Evolutionary conservation across 2,797 vertebrate genomes (phyloP).

Genomic region (Spinus olivaceus): DNA sequence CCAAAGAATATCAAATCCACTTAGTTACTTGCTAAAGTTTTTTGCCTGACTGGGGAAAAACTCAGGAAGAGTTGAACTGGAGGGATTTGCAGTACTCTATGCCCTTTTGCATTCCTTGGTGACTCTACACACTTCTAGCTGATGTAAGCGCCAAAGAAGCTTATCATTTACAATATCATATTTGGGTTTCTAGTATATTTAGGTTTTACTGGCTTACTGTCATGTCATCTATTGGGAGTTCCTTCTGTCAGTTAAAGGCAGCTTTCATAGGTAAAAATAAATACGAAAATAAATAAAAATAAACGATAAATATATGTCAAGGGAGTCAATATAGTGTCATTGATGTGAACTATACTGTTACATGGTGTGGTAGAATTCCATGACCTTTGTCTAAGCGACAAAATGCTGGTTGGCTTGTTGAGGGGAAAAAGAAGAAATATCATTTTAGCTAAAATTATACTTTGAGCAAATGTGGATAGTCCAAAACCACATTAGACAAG

Average conservation of each 20-base stretch:
- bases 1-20: neutral
- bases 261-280: neutral
- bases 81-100: neutral
- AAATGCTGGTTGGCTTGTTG: neutral
- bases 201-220: neutral
- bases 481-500: neutral
- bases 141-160: neutral
- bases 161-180: neutral
- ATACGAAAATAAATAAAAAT: conserved; percentile 4
- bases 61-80: neutral
- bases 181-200: neutral
- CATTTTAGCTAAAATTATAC: neutral
- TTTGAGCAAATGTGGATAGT: neutral
- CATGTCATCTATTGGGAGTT: neutral
- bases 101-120: neutral
- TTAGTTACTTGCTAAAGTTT: neutral
- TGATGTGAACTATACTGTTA: neutral
- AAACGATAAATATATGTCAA: neutral
- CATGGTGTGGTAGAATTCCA: neutral
- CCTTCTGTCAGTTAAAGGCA: neutral
- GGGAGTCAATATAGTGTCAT: neutral
- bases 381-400: neutral
- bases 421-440: neutral
- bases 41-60: neutral
- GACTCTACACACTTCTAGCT: neutral